phyloP scores from a whole-genome alignment of 1,140 invertebrate genomes.

The Myzus persicae region DNA sequence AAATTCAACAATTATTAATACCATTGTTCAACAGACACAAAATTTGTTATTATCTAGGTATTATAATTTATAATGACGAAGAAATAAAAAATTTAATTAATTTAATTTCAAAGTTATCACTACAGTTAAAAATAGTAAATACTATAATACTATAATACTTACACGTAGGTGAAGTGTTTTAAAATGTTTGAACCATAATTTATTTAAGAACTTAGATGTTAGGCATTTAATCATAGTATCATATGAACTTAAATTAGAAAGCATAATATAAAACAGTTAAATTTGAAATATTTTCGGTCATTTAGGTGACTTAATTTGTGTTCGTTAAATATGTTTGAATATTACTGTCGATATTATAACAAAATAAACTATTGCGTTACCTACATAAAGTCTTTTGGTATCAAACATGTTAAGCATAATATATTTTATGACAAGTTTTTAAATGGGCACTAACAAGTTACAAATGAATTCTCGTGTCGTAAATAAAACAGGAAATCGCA shows the following conservation, averaged over 20 bases:
- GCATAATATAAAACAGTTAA: too few relatives aligned
- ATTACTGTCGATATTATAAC: too few relatives aligned
- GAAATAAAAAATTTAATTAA: background rate
- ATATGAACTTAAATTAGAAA: too few relatives aligned
- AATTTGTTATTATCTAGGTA: background rate
- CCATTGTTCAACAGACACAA: background rate
- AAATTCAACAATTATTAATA: background rate
- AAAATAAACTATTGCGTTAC: background rate
- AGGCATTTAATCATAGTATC: too few relatives aligned
- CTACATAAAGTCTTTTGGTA: background rate
- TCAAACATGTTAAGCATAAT: background rate
- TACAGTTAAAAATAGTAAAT: background rate
- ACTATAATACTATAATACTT: too few relatives aligned
- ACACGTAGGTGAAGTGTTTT: background rate
- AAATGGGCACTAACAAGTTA: background rate
- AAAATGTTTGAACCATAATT: background rate
- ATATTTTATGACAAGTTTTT: slow-evolving; percentile 1
- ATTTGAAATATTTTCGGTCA: too few relatives aligned
- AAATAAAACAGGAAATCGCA: background rate
- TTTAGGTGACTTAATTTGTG: too few relatives aligned
- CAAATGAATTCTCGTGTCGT: background rate
- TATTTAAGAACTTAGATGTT: background rate
- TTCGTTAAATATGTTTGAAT: too few relatives aligned
- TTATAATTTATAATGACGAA: background rate
- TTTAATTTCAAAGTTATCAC: background rate